A percentile compares a stretch with the other conserved stretches of the same genome.
phyloP scores from a whole-genome alignment of 2,888 invertebrate genomes.

The Calliphora vomitoria region DNA sequence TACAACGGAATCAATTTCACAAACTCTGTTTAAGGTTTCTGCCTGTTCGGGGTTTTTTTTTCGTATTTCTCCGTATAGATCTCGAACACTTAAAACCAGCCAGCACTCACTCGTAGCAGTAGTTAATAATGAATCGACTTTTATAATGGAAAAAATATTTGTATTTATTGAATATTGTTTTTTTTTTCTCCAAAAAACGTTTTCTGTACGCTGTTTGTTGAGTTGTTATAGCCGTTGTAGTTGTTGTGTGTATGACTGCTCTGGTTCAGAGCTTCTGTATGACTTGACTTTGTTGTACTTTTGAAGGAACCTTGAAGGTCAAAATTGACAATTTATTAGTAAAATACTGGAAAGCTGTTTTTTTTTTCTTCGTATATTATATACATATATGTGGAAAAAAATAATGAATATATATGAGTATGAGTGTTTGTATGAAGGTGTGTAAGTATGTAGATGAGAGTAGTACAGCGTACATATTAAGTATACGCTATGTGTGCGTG shows the following conservation, averaged over 20 bases:
- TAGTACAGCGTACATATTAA: not conserved
- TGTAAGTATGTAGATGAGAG: not conserved
- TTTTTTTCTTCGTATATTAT: slow-evolving; percentile 14
- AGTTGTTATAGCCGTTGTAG: slow-evolving; percentile 58
- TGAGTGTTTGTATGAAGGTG: not conserved
- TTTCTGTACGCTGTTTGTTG: slow-evolving; percentile 46
- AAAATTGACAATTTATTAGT: slow-evolving; percentile 82
- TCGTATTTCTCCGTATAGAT: slow-evolving; percentile 44
- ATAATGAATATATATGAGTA: slow-evolving; percentile 14
- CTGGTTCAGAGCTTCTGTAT: slow-evolving; percentile 71
- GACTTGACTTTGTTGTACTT: slow-evolving; percentile 77
- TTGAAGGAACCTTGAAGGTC: slow-evolving; percentile 85
- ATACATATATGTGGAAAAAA: not conserved
- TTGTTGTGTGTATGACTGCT: slow-evolving; percentile 64
- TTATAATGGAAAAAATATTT: slow-evolving; percentile 40
- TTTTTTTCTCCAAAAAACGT: slow-evolving; percentile 63
- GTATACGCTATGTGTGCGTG: slow-evolving; percentile 7
- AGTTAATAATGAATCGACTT: slow-evolving; percentile 69
- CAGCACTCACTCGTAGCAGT: slow-evolving; percentile 58
- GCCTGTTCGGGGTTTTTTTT: slow-evolving; percentile 50
- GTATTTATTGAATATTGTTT: slow-evolving; percentile 22
- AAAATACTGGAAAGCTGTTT: slow-evolving; percentile 72
- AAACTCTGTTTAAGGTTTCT: slow-evolving; percentile 66
- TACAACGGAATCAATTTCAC: slow-evolving; percentile 80
- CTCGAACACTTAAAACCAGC: slow-evolving; percentile 50